These are phyloP conservation scores for Protaetia brevitarsis DNA, from an alignment of 1,140 invertebrate genomes.

Conservation along the genomic window DNA sequence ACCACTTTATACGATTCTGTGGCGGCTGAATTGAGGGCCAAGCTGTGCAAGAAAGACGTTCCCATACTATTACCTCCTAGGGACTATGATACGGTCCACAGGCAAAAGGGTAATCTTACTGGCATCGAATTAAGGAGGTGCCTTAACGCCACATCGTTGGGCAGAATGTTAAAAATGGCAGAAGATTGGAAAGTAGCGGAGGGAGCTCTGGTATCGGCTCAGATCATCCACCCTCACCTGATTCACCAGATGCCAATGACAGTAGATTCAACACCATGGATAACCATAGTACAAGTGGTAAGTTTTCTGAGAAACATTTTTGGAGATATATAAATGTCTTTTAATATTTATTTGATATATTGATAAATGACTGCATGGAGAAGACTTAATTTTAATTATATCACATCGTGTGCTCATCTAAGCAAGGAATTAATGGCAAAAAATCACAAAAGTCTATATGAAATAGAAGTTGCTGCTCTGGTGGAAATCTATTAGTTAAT, in stretches of 20 bases:
- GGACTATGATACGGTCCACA: constrained; percentile 88
- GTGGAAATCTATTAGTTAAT: too few species aligned
- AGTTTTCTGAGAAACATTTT: too few species aligned
- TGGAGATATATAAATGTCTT: too few species aligned
- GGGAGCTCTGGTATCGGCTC: constrained; percentile 80
- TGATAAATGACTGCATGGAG: too few species aligned
- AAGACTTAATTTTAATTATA: too few species aligned
- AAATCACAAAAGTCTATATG: too few species aligned
- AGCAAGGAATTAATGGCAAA: too few species aligned
- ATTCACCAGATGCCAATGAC: constrained; percentile 52
- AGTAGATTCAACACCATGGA: constrained; percentile 43
- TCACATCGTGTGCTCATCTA: too few species aligned
- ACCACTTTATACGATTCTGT: constrained; percentile 83
- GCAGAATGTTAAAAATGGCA: constrained; percentile 49
- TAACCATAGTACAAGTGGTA: constrained; percentile 56
- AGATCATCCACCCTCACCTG: constrained; percentile 79
- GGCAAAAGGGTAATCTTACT: constrained; percentile 78
- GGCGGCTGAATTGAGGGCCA: constrained; percentile 85
- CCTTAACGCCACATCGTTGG: constrained; percentile 69
- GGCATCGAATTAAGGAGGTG: constrained; percentile 75
- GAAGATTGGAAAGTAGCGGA: constrained; percentile 51
- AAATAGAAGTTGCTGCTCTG: too few species aligned
- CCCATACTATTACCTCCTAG: constrained; percentile 85
- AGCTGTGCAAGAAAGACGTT: constrained; percentile 71
- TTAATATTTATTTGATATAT: too few species aligned